Base-by-base conservation (phyloP, 2,888 invertebrate species). In the Phyllotreta cruciferae region DNA sequence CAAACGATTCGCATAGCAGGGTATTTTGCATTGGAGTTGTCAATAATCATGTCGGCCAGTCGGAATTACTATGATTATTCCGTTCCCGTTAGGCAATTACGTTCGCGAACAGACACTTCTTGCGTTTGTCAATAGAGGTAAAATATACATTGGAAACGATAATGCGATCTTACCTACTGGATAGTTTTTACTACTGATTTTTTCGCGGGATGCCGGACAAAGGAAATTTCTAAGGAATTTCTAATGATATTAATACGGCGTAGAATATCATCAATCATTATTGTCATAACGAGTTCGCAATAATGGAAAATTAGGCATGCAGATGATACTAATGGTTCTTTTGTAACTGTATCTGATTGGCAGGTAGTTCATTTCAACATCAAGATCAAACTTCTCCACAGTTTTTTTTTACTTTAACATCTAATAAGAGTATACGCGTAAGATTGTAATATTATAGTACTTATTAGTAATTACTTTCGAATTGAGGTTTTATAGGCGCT, bases 61-160 rank as follows among this genome's bases (percentile, higher is more conserved):
- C 7, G 24, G 56, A 56, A 50, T 35, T 35, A 50, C 58, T 58
- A 42, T 58, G 49, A 58, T 58, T 58, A 58, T 52, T 35, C 24
- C 14, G 50, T 58, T 35, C 42, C 58, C 58, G 58, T 58, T 58
- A 58, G 58, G 14, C 58, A 42, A 36, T 58, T 50, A 58, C 50
- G 38, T 57, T 8, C 47, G 6, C 39, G 6, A 8, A 42, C 39
- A 34, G 44, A 49, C 57, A 57, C 58, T 41, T 58, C 10, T 37
- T 49, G 47, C 39, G 9, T 49, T 24, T 24, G 24, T 24, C 24
- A 24, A 24, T 24, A 24, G 24, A 24, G 24, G 24, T 24, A 24
- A 24, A 24, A 24, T 24, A 24, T 24, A 24, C 24, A 24, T 24
- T 24, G 24, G 24, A 24, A 24, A 24, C 24, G 24, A 24, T 24